A percentile compares a stretch with the other conserved stretches of the same genome.
These are phyloP conservation scores for Psylliodes chrysocephalus DNA, from an alignment of 2,888 invertebrate genomes.

Conservation along the genomic window DNA sequence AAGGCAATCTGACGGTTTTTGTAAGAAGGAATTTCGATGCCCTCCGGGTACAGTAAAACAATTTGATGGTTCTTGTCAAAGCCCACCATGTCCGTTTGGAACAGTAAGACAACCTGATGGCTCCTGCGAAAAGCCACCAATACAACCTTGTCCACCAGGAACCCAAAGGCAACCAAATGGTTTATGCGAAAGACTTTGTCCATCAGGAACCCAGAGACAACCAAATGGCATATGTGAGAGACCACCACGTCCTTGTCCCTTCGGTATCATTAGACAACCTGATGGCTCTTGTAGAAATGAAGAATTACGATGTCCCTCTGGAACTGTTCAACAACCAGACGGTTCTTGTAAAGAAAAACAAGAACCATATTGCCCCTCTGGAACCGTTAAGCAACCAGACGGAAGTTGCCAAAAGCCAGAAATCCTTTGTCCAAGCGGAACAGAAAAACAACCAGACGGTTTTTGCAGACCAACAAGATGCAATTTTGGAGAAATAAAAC, in stretches of 20 bases:
- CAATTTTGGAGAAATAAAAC: constrained; percentile 36
- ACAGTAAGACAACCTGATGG: constrained; percentile 22
- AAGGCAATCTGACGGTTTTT: not conserved
- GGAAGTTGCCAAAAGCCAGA: constrained; percentile 25
- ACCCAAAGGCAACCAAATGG: constrained; percentile 34
- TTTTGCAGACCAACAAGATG: constrained; percentile 35
- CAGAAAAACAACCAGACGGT: constrained; percentile 32
- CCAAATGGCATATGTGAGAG: constrained; percentile 25
- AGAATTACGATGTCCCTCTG: constrained; percentile 31
- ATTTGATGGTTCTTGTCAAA: constrained; percentile 16
- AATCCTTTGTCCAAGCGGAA: constrained; percentile 34
- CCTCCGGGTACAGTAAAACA: constrained; percentile 14
- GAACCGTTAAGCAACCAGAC: constrained; percentile 28
- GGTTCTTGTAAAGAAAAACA: constrained; percentile 25
- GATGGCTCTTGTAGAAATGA: constrained; percentile 32
- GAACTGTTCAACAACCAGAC: constrained; percentile 28
- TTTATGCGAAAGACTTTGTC: constrained; percentile 29
- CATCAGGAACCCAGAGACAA: constrained; percentile 24
- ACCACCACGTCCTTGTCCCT: constrained; percentile 32
- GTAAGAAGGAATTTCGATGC: not conserved
- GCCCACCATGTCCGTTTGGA: constrained; percentile 28
- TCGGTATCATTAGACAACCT: constrained; percentile 31
- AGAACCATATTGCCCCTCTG: constrained; percentile 31
- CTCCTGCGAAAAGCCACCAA: constrained; percentile 24
- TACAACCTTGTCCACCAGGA: constrained; percentile 34